Evolutionary conservation across 2,113 vertebrate genomes (phyloP).

Genomic region (Zosterops japonicus): DNA sequence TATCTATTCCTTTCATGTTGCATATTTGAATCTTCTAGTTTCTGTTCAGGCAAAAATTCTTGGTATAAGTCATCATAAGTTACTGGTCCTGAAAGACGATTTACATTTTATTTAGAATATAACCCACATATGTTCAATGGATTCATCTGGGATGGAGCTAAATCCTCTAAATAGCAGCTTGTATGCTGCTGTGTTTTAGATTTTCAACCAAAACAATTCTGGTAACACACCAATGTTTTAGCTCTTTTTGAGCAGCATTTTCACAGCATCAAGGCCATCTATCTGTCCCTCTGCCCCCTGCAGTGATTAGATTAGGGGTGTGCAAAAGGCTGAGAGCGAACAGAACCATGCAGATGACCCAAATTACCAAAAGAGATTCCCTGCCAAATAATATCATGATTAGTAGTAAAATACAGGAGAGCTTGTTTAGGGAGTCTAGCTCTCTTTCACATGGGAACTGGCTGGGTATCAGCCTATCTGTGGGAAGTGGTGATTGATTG

Average conservation of each 20-base stretch:
- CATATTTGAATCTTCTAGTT: background rate
- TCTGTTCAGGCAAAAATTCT: background rate
- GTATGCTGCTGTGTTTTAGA: background rate
- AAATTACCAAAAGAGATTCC: background rate
- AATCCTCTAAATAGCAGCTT: background rate
- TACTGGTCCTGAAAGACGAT: background rate
- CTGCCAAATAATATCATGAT: background rate
- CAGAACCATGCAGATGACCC: background rate
- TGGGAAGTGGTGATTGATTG: background rate
- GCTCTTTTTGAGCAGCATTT: background rate
- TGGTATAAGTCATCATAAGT: background rate
- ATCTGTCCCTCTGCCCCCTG: accelerated
- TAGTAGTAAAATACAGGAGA: background rate
- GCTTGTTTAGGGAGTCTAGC: background rate
- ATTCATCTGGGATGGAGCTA: background rate
- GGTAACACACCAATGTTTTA: background rate
- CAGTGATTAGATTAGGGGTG: background rate
- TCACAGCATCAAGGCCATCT: background rate
- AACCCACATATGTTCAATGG: background rate
- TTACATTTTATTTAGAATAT: background rate
- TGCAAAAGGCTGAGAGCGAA: background rate
- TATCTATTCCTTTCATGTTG: background rate
- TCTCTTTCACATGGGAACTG: background rate
- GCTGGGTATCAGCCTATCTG: background rate
- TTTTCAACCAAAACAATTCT: background rate